These are phyloP conservation scores for Helobdella robusta DNA, from an alignment of 2,888 invertebrate species.

Conservation along the genomic window DNA sequence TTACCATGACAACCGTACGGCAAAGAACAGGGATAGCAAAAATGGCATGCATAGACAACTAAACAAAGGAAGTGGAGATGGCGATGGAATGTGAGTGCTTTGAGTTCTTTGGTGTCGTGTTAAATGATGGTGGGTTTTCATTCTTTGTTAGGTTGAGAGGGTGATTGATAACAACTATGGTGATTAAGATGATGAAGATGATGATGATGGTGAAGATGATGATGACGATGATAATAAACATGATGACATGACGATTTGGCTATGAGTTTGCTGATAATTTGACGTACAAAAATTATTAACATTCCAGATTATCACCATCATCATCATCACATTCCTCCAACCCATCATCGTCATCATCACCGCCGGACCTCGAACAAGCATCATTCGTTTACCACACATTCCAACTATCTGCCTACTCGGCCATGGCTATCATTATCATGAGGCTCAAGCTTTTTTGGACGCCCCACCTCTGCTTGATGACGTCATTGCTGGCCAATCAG, in stretches of 20 bases:
- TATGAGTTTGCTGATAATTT: no score
- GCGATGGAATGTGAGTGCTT: no score
- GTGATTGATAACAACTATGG: no score
- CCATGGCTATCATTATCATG: slow-evolving; percentile 69
- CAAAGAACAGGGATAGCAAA: neutral
- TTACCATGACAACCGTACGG: neutral
- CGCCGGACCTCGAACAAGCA: neutral
- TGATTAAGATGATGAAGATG: neutral
- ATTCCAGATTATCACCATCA: slow-evolving; percentile 12
- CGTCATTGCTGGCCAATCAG: slow-evolving; percentile 59
- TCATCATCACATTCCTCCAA: no score
- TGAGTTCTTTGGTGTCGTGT: no score
- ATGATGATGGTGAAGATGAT: neutral
- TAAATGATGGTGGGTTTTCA: no score
- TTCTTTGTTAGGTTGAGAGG: no score
- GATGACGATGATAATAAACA: neutral
- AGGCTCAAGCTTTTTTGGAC: slow-evolving; percentile 67
- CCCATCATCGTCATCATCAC: neutral
- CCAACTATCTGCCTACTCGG: slow-evolving; percentile 62
- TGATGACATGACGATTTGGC: no score
- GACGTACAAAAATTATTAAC: neutral
- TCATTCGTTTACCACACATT: slow-evolving; percentile 58
- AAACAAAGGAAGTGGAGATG: no score
- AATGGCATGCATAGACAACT: no score
- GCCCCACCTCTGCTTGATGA: slow-evolving; percentile 66